These are phyloP conservation scores for Phocides pigmalion DNA, from an alignment of 1,140 invertebrate species.

Conservation along the genomic window DNA sequence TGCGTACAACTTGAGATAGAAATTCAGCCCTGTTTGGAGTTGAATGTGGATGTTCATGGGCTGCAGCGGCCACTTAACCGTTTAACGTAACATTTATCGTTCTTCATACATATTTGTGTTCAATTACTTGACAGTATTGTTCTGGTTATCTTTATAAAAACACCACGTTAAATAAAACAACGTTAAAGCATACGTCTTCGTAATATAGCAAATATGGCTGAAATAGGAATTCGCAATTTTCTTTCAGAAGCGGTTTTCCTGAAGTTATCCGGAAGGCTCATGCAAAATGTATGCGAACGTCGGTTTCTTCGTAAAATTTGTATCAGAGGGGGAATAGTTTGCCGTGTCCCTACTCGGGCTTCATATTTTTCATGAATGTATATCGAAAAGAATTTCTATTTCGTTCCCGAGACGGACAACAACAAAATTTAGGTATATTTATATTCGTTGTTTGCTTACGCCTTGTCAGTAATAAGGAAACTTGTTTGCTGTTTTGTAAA, in stretches of 20 bases:
- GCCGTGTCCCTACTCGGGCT: constrained; percentile 51
- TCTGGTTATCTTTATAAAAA: too few relatives aligned
- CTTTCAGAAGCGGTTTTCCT: constrained; percentile 2
- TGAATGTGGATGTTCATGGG: too few relatives aligned
- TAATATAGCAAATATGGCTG: constrained; percentile 1
- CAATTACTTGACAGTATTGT: too few relatives aligned
- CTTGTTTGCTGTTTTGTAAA: constrained; percentile 25
- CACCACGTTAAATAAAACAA: background rate
- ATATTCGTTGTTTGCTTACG: constrained; percentile 28
- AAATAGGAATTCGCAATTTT: constrained; percentile 24
- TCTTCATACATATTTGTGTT: too few relatives aligned
- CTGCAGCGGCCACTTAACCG: too few relatives aligned
- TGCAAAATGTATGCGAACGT: constrained; percentile 71
- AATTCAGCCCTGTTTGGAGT: too few relatives aligned
- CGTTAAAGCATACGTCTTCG: background rate
- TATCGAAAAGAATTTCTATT: constrained; percentile 38
- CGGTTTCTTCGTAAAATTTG: constrained; percentile 69
- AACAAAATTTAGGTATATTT: constrained; percentile 34
- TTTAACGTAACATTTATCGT: too few relatives aligned
- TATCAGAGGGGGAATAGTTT: constrained; percentile 71
- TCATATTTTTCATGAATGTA: constrained; percentile 67
- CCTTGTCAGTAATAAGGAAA: constrained; percentile 19
- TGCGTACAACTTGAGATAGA: too few relatives aligned
- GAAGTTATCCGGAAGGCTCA: constrained; percentile 47
- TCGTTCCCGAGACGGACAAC: constrained; percentile 19